Evolutionary conservation across 2,113 vertebrate species (phyloP).

Genomic region (Myotis brandtii): DNA sequence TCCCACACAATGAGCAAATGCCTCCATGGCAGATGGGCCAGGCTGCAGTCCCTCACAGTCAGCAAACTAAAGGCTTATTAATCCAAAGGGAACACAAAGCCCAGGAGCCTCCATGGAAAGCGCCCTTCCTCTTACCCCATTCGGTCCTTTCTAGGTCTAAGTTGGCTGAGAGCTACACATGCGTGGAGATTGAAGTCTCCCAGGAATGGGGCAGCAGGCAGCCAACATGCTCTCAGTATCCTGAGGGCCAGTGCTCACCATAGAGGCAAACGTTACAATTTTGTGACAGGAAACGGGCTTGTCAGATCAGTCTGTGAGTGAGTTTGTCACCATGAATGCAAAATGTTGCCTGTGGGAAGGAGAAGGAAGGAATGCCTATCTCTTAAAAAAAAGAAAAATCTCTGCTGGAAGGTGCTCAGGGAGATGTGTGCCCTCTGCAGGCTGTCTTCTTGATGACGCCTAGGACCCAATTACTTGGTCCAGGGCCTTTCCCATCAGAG

Average conservation of each 20-base stretch:
- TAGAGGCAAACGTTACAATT: not conserved
- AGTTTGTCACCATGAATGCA: not conserved
- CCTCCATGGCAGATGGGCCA: constrained; percentile 55
- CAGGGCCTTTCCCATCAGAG: not conserved
- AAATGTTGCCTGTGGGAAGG: not conserved
- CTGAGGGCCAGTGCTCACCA: not conserved
- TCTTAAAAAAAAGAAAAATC: not conserved
- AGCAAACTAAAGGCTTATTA: constrained; percentile 25
- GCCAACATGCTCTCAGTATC: not conserved
- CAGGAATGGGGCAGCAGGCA: fast-evolving
- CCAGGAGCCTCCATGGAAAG: not conserved
- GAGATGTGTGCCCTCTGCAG: not conserved
- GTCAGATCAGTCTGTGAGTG: not conserved
- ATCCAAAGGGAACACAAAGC: not conserved
- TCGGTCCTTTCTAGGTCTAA: not conserved
- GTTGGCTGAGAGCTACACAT: not conserved
- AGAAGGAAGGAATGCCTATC: not conserved
- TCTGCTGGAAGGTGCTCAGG: not conserved
- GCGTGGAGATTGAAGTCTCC: not conserved
- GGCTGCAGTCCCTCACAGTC: not conserved
- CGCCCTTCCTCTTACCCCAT: not conserved
- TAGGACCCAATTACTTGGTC: not conserved
- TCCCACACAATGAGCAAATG: constrained; percentile 63
- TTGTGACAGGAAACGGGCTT: not conserved
- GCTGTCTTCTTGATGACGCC: not conserved